phyloP scores from a whole-genome alignment of 1,140 invertebrate species.

The Acromyrmex echinatior region DNA sequence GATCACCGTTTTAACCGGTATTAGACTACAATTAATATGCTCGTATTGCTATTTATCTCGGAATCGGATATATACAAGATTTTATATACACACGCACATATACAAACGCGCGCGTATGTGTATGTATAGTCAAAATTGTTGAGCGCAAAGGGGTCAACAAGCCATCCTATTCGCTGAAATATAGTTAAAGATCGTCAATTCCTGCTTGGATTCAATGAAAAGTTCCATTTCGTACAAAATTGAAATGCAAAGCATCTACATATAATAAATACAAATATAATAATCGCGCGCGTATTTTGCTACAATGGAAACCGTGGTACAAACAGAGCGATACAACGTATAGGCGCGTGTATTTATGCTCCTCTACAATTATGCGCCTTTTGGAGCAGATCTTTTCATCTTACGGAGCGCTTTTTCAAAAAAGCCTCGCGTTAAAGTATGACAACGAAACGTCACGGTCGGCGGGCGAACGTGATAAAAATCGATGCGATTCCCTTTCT shows the following conservation, averaged over 20 bases:
- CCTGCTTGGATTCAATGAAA: background rate
- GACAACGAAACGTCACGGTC: background rate
- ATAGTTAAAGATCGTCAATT: constrained; percentile 7
- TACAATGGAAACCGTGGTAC: background rate
- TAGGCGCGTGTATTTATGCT: background rate
- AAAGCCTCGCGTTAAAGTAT: background rate
- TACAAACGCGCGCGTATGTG: fast-evolving
- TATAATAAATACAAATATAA: background rate
- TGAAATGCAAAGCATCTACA: constrained; percentile 28
- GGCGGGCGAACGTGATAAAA: constrained; percentile 3
- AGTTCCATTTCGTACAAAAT: constrained; percentile 10
- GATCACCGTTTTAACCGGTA: background rate
- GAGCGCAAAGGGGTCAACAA: constrained; percentile 32
- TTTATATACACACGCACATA: background rate
- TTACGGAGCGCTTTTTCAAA: background rate
- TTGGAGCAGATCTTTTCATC: background rate
- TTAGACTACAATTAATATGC: background rate
- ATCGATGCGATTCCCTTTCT: constrained; percentile 38
- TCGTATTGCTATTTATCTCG: constrained; percentile 26
- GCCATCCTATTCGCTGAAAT: background rate
- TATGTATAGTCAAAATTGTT: constrained; percentile 3
- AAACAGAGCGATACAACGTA: background rate
- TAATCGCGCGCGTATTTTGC: constrained; percentile 24
- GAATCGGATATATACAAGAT: constrained; percentile 8
- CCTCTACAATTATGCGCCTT: background rate